Base-by-base conservation (phyloP, 2,888 invertebrate genomes). In the Trisateles emortualis region DNA sequence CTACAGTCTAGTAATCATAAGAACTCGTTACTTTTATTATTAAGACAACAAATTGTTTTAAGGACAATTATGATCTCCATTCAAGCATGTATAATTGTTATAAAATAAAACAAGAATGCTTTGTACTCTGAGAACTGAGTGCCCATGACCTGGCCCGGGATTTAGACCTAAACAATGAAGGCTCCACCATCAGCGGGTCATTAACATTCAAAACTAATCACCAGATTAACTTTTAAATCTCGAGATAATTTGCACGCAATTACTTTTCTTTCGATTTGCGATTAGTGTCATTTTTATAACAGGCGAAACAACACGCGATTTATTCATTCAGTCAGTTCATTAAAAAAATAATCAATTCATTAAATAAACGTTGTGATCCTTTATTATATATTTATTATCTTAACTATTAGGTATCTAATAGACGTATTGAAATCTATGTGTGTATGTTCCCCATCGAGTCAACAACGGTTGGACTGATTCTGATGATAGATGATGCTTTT, bases 121-220 rank as follows among this genome's bases (percentile, higher is more conserved):
- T 58, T 56, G 64, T 58, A 30, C 49, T 53, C 38, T 57, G 61
- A 67, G 59, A 59, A 68, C 58, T 49, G 40, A 29, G 14, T 39
- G 60, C 39, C 70, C 70, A 46, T 70, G 70, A 68, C 70, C 70
- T 53, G 58, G 53, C 55, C 55, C 52, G 69, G 35, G 52, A 60
- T 40, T 55, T 57, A 56, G 65, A 70, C 63, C 65, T 53, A 60
- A 63, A 70, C 68, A 65, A 65, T 68, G 43, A 59, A 64, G 52
- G 35, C 49, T 46, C 44, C 42, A 39, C 52, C 45, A 47, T 53
- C 29, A 47, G 6, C 56, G 19, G 57, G 62, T 69, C 69, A 67
- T 67, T 69, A 64, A 66, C 64, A 67, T 56, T 58, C 43, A 38
- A 57, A 64, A 44, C 52, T 42, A 58, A 52, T 52, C 29, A 44